These are phyloP conservation scores for Oriolus oriolus DNA, from an alignment of 2,113 vertebrate species.

Conservation along the genomic window DNA sequence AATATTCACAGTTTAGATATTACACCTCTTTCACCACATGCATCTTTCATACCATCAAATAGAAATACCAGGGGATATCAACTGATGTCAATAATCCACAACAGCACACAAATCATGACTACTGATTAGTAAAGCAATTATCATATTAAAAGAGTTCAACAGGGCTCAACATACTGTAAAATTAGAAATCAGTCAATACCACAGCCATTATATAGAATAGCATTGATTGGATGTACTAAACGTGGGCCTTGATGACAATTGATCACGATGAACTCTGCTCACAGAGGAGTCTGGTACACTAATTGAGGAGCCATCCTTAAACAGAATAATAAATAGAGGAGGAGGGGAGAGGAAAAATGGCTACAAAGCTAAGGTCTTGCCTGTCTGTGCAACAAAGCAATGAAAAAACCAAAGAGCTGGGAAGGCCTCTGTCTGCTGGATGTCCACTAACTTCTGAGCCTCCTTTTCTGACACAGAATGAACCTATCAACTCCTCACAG, in stretches of 20 bases:
- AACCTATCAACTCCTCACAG: neutral
- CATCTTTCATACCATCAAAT: neutral
- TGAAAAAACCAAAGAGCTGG: neutral
- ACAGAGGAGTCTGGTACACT: neutral
- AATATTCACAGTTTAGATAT: neutral
- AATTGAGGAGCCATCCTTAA: slow-evolving; percentile 4
- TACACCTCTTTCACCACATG: neutral
- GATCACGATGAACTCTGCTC: slow-evolving; percentile 23
- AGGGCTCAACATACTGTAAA: slow-evolving; percentile 36
- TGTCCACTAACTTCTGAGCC: neutral
- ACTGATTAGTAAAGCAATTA: slow-evolving; percentile 52
- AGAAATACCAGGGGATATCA: neutral
- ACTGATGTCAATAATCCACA: neutral
- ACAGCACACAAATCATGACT: neutral
- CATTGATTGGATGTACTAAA: slow-evolving; percentile 27
- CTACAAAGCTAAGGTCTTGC: neutral
- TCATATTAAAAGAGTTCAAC: slow-evolving; percentile 59
- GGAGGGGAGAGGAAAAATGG: neutral
- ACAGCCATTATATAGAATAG: neutral
- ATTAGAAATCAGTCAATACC: slow-evolving; percentile 33
- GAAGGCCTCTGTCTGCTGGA: neutral
- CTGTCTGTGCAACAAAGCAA: neutral
- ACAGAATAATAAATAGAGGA: neutral
- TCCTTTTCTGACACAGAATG: neutral
- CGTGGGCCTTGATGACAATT: neutral